Evolutionary conservation across 2,888 invertebrate species (phyloP).

Genomic region (Strigamia transsilvanica): DNA sequence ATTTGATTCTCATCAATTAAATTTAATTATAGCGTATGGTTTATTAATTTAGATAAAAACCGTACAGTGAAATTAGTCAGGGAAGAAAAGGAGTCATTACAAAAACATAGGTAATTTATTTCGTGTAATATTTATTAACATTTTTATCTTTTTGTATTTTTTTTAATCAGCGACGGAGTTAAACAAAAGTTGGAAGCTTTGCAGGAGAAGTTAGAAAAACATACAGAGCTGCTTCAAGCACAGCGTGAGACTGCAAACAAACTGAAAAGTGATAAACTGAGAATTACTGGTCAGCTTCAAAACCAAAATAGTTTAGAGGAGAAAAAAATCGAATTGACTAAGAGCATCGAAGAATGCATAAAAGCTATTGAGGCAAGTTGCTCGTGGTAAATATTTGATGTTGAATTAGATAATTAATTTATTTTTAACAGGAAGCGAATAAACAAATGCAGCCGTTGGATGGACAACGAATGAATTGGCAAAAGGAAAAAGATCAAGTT

Average conservation of each 20-base stretch:
- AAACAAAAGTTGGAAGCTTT: neutral
- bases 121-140: neutral
- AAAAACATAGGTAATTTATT: neutral
- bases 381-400: neutral
- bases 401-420: neutral
- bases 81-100: neutral
- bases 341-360: constrained; percentile 16
- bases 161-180: neutral
- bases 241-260: neutral
- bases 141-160: neutral
- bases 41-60: constrained; percentile 12
- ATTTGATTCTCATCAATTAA: neutral
- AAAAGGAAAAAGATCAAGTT: constrained; percentile 2
- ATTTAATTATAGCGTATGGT: neutral
- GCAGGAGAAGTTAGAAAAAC: constrained; percentile 4
- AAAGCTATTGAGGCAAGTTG: neutral
- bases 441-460: constrained; percentile 18
- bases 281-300: neutral
- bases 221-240: neutral
- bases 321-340: constrained; percentile 1
- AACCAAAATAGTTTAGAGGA: neutral
- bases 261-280: neutral
- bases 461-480: neutral
- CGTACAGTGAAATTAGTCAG: neutral
- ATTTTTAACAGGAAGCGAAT: neutral